Base-by-base conservation (phyloP, 2,888 invertebrate species). In the Oligia strigilis region DNA sequence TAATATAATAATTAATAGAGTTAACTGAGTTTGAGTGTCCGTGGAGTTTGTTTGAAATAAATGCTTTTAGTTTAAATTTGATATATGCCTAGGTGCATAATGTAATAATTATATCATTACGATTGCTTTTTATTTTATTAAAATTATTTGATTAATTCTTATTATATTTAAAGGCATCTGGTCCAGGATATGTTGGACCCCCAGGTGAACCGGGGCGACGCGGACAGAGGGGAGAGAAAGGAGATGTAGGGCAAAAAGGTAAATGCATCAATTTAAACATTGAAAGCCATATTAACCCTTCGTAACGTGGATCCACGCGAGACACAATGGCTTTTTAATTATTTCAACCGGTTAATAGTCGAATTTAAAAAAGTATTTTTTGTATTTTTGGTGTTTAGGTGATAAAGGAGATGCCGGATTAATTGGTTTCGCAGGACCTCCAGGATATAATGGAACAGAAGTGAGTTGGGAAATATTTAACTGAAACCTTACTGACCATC, bases 231-330 rank as follows among this genome's bases (percentile, higher is more conserved):
- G 96, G 96, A 5, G 94, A 94, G 0, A 95, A 92, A 78, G 96
- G 96, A 3, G 94, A 94, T 2, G 43, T 74, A 0, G 96, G 96
- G 4, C 85, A 89, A 66, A 95, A 93, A 93, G 97, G 96, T 95
- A 90, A 72, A n/a, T 11, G 0, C 1, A 11, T 19, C 1, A 55
- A 71, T 40, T 5, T 0, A 4, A 29, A 55, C 5, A 11, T 4
- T n/a, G 1, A 17, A 36, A 36, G 2, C 4, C 8, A 14, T 36
- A 13, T 3, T 40, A 23, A 23, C 9, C 23, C 4, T 23, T 58
- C 23, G 58, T 23, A n/a, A 58, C 23, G 4, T 58, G 58, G 23
- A n/a, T 9, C 23, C 23, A 58, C 23, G 58, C 58, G 9, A 58
- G 11, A n/a, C 23, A 23, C 19, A 58, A 58, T 23, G 4, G 3